Percentiles rank a stretch among this genome's conserved stretches.
Conservation (phyloP, 2,888 invertebrate species). For the Argynnis bischoffii region DNA sequence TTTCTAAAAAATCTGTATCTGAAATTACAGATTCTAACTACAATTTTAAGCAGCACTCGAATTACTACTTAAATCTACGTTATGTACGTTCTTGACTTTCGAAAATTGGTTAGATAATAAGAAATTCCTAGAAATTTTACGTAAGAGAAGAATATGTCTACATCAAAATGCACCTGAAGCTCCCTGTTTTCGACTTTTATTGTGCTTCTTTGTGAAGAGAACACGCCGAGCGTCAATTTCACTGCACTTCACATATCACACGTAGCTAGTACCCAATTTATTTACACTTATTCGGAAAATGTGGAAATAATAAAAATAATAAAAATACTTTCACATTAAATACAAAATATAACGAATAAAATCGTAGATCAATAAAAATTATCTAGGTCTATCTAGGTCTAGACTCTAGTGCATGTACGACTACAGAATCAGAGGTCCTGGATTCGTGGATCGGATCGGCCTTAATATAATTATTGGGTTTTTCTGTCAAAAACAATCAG, state of each 20-base stretch:
- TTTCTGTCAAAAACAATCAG: too few relatives aligned
- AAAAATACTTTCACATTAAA: too few relatives aligned
- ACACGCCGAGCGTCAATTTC: slow-evolving; percentile 15
- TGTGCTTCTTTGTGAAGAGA: slow-evolving; percentile 14
- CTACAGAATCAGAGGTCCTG: too few relatives aligned
- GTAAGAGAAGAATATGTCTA: slow-evolving; percentile 8
- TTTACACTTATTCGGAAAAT: slow-evolving; percentile 22
- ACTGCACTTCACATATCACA: slow-evolving; percentile 19
- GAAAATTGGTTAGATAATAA: not conserved
- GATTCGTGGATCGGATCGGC: too few relatives aligned
- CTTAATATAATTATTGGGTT: too few relatives aligned
- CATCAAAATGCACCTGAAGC: slow-evolving; percentile 1
- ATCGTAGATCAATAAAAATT: too few relatives aligned
- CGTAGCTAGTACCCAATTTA: slow-evolving; percentile 14
- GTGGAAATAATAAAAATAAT: not conserved
- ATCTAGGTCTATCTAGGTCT: too few relatives aligned
- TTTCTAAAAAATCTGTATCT: too few relatives aligned
- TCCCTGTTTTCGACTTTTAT: slow-evolving; percentile 16
- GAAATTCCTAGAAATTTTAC: not conserved
- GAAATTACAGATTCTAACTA: too few relatives aligned
- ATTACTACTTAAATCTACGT: too few relatives aligned
- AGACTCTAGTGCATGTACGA: too few relatives aligned
- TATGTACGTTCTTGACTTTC: not conserved
- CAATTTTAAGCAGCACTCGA: too few relatives aligned
- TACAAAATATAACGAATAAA: not conserved